Conservation (phyloP, 2,888 invertebrate species). For the Ormyrus pomaceus region DNA sequence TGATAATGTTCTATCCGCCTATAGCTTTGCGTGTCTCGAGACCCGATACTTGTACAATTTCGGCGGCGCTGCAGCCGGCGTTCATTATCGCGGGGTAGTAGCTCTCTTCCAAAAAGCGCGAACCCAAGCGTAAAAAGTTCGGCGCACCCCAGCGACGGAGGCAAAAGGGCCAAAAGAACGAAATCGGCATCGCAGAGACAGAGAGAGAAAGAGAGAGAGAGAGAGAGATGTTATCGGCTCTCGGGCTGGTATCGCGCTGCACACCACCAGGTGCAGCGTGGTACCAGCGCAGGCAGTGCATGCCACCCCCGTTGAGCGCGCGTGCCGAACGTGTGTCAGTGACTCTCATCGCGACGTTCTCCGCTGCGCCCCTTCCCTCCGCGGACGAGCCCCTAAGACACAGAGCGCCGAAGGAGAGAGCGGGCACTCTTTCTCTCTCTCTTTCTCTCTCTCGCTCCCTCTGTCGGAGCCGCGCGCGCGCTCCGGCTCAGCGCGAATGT, state of each 20-base stretch:
- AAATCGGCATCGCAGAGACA: background rate
- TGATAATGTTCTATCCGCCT: no score
- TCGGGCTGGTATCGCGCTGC: slow-evolving; percentile 42
- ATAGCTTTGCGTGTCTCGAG: no score
- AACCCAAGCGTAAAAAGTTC: background rate
- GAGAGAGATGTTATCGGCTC: slow-evolving; percentile 39
- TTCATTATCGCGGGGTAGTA: slow-evolving; percentile 56
- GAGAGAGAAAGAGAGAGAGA: background rate
- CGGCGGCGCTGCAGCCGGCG: slow-evolving; percentile 21
- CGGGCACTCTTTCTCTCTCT: slow-evolving; percentile 54
- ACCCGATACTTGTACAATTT: slow-evolving; percentile 23
- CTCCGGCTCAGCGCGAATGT: slow-evolving; percentile 69
- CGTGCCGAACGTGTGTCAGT: slow-evolving; percentile 11
- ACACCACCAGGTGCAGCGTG: slow-evolving; percentile 49
- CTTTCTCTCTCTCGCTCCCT: slow-evolving; percentile 24
- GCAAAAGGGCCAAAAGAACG: no score
- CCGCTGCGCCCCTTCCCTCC: background rate
- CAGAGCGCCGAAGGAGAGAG: background rate
- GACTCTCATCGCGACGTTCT: slow-evolving; percentile 39
- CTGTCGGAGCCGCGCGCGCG: slow-evolving; percentile 23
- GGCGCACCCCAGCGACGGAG: background rate
- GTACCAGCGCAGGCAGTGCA: slow-evolving; percentile 35
- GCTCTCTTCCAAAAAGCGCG: slow-evolving; percentile 30
- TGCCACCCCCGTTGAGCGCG: background rate
- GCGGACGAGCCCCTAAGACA: background rate